These are phyloP conservation scores for Sebastes vulpes DNA, from an alignment of 2,797 vertebrate species.

Conservation along the genomic window DNA sequence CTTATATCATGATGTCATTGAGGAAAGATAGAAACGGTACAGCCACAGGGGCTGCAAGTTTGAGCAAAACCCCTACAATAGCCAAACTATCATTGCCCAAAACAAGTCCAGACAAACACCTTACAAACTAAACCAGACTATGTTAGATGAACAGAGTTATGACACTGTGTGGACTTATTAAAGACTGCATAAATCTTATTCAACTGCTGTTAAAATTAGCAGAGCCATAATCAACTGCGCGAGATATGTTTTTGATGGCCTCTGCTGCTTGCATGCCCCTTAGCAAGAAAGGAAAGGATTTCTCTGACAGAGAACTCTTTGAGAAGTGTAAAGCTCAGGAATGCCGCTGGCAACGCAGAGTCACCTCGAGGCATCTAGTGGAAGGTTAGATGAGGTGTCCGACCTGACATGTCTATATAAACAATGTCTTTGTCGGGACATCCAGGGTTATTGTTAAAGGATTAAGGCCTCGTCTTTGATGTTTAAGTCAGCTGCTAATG, in stretches of 20 bases:
- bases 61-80: conserved; percentile 29
- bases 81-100: conserved; percentile 7
- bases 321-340: conserved; percentile 48
- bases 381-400: conserved; percentile 88
- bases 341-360: conserved; percentile 53
- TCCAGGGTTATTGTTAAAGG: conserved; percentile 79
- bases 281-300: conserved; percentile 26
- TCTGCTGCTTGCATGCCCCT: conserved; percentile 18
- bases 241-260: neutral
- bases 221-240: neutral
- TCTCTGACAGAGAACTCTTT: conserved; percentile 37
- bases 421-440: conserved; percentile 85
- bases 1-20: conserved; percentile 61
- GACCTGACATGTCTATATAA: conserved; percentile 87
- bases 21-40: conserved; percentile 11
- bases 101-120: conserved; percentile 41
- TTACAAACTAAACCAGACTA: conserved; percentile 14
- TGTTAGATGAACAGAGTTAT: conserved; percentile 9
- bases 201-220: neutral
- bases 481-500: conserved; percentile 81
- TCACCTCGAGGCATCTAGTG: conserved; percentile 68
- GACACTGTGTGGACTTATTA: neutral
- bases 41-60: conserved; percentile 34
- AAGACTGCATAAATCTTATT: neutral
- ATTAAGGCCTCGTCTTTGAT: conserved; percentile 87